Percentiles rank a stretch among this genome's conserved stretches.
Evolutionary conservation across 2,113 vertebrate species (phyloP).

Genomic region (Centrocercus urophasianus): DNA sequence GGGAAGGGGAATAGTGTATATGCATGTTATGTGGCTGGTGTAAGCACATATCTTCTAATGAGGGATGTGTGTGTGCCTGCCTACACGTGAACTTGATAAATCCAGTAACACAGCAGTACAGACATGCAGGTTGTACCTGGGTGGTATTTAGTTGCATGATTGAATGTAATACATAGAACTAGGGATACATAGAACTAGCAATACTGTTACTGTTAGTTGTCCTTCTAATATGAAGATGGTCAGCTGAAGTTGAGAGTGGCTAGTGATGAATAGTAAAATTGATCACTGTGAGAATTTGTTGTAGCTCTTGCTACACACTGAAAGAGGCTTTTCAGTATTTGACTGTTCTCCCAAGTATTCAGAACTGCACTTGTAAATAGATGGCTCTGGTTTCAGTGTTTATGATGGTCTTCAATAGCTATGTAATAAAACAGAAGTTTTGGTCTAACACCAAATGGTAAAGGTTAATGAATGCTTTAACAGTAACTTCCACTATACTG

Average conservation of each 20-base stretch:
- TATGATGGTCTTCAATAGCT: not conserved
- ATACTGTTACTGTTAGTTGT: not conserved
- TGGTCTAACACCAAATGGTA: not conserved
- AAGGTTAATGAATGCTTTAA: not conserved
- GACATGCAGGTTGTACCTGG: not conserved
- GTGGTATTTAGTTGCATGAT: not conserved
- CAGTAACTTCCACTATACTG: not conserved
- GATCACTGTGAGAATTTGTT: not conserved
- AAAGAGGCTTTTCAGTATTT: not conserved
- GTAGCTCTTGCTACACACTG: not conserved
- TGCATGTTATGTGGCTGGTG: too few relatives aligned
- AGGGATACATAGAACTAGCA: not conserved
- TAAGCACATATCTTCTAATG: not conserved
- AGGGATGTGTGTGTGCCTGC: fast-evolving
- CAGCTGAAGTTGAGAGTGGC: not conserved
- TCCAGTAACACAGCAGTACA: not conserved
- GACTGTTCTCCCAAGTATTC: not conserved
- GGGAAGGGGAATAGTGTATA: too few relatives aligned
- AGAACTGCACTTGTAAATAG: not conserved
- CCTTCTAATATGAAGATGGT: not conserved
- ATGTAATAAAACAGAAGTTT: not conserved
- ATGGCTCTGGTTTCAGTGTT: not conserved
- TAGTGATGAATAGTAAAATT: not conserved
- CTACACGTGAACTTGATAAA: not conserved
- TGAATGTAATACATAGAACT: not conserved